These are phyloP conservation scores for Rhagophthalmus giganteus DNA, from an alignment of 2,888 invertebrate species.

Conservation along the genomic window DNA sequence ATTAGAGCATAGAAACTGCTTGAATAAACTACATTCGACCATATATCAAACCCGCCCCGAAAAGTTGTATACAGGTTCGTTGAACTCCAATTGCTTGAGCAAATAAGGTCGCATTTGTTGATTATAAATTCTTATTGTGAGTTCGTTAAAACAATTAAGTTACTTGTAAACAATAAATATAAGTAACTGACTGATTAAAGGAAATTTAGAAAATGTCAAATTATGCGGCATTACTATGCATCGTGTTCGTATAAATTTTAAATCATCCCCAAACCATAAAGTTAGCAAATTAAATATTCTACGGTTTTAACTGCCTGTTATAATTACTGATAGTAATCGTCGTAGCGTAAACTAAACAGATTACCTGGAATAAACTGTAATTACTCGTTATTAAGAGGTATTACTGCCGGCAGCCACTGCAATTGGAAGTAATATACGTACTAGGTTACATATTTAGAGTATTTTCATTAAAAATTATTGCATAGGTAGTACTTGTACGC, in stretches of 20 bases:
- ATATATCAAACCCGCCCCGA: too few species aligned
- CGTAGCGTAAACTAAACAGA: constrained; percentile 31
- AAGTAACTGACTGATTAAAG: neutral
- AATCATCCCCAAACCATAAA: constrained; percentile 17
- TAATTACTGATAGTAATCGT: constrained; percentile 31
- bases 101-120: too few species aligned
- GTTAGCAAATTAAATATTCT: constrained; percentile 23
- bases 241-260: constrained; percentile 15
- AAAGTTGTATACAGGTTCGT: too few species aligned
- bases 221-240: constrained; percentile 3
- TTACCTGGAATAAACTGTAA: constrained; percentile 29
- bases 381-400: constrained; percentile 31
- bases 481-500: too few species aligned
- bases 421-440: constrained; percentile 16
- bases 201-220: neutral
- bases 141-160: too few species aligned
- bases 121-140: too few species aligned
- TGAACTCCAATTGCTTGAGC: too few species aligned
- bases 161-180: neutral
- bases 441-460: constrained; percentile 5
- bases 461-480: too few species aligned
- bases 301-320: constrained; percentile 25
- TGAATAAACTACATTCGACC: too few species aligned
- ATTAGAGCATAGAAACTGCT: too few species aligned
- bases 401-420: constrained; percentile 21